Evolutionary conservation across 2,888 invertebrate species (phyloP), one percentile per base, ranked within the genome.

Genomic region (Xestia xanthographa): DNA sequence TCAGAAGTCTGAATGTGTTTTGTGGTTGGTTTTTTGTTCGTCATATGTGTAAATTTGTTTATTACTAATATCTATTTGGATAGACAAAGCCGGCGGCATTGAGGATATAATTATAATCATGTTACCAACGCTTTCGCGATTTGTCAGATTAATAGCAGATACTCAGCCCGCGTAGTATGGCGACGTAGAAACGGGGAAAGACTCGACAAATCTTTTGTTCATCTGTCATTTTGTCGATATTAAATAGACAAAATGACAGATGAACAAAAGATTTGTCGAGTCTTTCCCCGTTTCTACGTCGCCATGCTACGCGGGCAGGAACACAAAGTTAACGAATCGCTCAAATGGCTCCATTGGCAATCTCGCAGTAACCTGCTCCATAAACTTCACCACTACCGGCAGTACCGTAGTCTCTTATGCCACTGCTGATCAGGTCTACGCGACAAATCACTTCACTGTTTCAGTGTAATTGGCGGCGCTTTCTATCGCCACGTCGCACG

Each of bases 381-480:
- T 22, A 58, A 29, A 58, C 29, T 50, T 41, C 8, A 6, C 41
- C 11, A 43, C 34, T 43, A 17, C 22, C 26, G 43, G 17, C 50
- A 53, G 17, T 11, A 26, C 41, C 8, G 17, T 34, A 14, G 53
- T 56, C 26, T 45, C 17, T 67, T 48, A 74, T 48, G 66, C 48
- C 62, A 67, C 62, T 14, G 43, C 26, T 60, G n/a, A n/a, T 63
- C 74, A 62, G 66, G 26, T 48, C 3, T 2, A 22, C 2, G 38
- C 56, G 70, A 65, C 58, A 81, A 67, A 71, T 76, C 62, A 63
- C 14, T 43, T 48, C 41, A 68, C 12, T 72, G 29, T 50, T 69
- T 53, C 70, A 26, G 26, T 60, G 58, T 82, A 74, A 67, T 78
- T 82, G 82, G 63, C 69, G 66, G 62, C 58, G 48, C 78, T 78